phyloP scores from a whole-genome alignment of 2,888 invertebrate species.

The Halocaridina rubra region DNA sequence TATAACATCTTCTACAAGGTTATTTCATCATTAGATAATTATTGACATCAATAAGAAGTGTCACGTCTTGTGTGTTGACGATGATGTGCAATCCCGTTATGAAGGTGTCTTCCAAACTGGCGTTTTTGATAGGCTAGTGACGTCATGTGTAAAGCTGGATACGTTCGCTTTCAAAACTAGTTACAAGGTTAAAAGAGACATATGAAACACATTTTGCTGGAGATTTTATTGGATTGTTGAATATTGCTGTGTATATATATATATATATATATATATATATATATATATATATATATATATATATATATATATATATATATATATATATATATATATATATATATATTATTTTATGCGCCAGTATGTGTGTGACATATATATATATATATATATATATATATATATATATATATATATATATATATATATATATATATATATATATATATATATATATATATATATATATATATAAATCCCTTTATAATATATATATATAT shows the following conservation, averaged over 20 bases:
- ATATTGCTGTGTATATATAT: neutral
- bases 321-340: neutral
- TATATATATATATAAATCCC: neutral
- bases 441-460: constrained; percentile 11
- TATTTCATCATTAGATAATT: no score
- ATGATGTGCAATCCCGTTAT: no score
- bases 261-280: neutral
- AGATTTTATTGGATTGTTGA: no score
- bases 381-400: neutral
- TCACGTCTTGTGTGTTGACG: no score
- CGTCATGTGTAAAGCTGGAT: no score
- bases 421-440: neutral
- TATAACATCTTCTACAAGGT: no score
- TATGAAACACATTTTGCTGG: no score
- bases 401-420: neutral
- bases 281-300: neutral
- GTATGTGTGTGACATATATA: neutral
- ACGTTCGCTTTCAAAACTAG: no score
- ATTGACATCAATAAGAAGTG: no score
- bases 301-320: neutral
- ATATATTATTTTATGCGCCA: neutral
- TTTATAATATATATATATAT: neutral
- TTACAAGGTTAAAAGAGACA: no score
- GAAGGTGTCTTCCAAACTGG: no score
- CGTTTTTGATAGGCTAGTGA: no score